Conservation (phyloP, 2,888 invertebrate genomes). For the Hyles lineata region DNA sequence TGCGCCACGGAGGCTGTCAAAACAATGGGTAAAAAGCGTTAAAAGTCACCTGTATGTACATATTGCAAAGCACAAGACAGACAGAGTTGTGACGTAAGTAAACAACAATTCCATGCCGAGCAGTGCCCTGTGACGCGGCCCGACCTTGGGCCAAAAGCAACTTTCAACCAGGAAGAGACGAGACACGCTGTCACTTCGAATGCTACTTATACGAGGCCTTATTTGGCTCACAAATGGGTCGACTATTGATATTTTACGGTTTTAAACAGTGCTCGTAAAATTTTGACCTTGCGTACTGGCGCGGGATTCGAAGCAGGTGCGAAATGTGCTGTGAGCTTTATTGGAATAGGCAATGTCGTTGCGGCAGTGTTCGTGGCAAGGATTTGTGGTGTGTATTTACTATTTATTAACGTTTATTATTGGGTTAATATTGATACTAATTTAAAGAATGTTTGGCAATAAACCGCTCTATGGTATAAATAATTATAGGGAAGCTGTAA, state of each 20-base stretch:
- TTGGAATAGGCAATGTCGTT: not conserved
- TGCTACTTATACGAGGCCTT: constrained; percentile 57
- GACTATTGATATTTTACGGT: constrained; percentile 2
- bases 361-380: not conserved
- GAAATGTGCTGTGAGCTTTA: not conserved
- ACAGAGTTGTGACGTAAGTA: constrained; percentile 56
- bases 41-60: not conserved
- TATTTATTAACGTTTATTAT: not conserved
- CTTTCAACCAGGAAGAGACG: constrained; percentile 76
- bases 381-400: not conserved
- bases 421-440: not conserved
- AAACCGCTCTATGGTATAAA: no score
- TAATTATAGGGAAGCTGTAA: no score
- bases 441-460: not conserved
- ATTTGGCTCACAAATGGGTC: constrained; percentile 44
- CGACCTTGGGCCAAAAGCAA: constrained; percentile 73
- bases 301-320: constrained; percentile 1
- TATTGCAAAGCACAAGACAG: not conserved
- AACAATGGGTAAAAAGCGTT: no score
- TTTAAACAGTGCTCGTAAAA: not conserved
- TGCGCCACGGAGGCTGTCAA: no score
- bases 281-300: not conserved
- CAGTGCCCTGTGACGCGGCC: constrained; percentile 62
- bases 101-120: constrained; percentile 48
- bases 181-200: constrained; percentile 35